Percentiles rank a stretch among this genome's conserved stretches.
Evolutionary conservation across 2,113 vertebrate genomes (phyloP).

Genomic region (Tachysurus vachellii): DNA sequence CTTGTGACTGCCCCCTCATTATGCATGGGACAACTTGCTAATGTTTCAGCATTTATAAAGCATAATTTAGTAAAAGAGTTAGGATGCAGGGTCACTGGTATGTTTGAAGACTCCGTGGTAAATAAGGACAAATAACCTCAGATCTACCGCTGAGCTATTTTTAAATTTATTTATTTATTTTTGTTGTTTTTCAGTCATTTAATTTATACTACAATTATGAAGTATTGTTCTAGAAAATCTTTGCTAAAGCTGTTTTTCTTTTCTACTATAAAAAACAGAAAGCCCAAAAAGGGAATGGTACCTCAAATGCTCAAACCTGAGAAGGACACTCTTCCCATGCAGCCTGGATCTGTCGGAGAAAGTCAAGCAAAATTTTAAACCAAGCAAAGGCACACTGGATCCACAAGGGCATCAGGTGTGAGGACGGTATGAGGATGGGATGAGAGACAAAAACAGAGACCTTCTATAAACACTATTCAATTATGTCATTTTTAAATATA

Average conservation of each 20-base stretch:
- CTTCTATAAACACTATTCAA: neutral
- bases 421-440: neutral
- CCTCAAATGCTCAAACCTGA: neutral
- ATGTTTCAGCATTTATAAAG: neutral
- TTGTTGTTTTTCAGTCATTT: neutral
- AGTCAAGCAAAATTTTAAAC: neutral
- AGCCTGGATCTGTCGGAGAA: slow-evolving; percentile 7
- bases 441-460: neutral
- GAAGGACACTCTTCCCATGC: neutral
- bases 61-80: neutral
- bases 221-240: neutral
- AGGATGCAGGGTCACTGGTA: neutral
- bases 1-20: neutral
- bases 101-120: neutral
- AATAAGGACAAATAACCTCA: neutral
- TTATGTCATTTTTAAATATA: neutral
- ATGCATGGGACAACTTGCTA: neutral
- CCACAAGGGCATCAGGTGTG: neutral
- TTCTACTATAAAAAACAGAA: slow-evolving; percentile 24
- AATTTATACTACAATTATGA: neutral
- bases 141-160: neutral
- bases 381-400: neutral
- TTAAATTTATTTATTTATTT: neutral
- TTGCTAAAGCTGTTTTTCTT: neutral
- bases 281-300: neutral